Evolutionary conservation across 1,140 invertebrate genomes (phyloP).

Genomic region (Drosophila erecta): DNA sequence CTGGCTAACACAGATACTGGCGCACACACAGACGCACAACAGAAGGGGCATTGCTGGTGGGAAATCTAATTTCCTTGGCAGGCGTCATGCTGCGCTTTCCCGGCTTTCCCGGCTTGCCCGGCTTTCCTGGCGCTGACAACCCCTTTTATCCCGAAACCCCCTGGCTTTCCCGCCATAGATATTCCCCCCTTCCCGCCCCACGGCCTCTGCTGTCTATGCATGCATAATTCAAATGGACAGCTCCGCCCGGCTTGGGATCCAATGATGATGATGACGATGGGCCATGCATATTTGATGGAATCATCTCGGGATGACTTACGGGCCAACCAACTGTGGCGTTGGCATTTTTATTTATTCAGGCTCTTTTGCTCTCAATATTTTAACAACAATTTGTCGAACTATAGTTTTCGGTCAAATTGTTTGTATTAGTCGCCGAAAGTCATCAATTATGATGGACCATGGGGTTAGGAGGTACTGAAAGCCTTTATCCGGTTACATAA

Average conservation of each 20-base stretch:
- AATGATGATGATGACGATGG: slow-evolving; percentile 33
- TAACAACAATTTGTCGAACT: background rate
- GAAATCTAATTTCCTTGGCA: slow-evolving; percentile 56
- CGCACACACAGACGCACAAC: slow-evolving; percentile 9
- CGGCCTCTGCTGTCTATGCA: slow-evolving; percentile 25
- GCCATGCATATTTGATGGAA: slow-evolving; percentile 51
- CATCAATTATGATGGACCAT: too few species aligned
- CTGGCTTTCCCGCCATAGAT: too few species aligned
- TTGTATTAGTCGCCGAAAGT: too few species aligned
- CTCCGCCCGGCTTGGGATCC: slow-evolving; percentile 1
- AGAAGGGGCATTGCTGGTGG: slow-evolving; percentile 28
- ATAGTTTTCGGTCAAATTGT: background rate
- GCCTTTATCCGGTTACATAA: too few species aligned
- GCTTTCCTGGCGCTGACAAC: slow-evolving; percentile 38
- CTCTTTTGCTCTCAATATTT: background rate
- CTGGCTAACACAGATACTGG: slow-evolving; percentile 11
- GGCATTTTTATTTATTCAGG: slow-evolving; percentile 10
- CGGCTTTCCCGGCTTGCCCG: background rate
- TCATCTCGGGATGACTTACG: slow-evolving; percentile 34
- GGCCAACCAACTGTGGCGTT: slow-evolving; percentile 16
- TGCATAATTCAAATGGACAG: slow-evolving; percentile 59
- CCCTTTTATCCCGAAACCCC: slow-evolving; percentile 1
- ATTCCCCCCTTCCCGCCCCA: too few species aligned
- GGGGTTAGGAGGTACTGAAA: too few species aligned
- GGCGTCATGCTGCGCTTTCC: slow-evolving; percentile 34